Base-by-base conservation (phyloP, 2,888 invertebrate genomes). In the Stenurella melanura region DNA sequence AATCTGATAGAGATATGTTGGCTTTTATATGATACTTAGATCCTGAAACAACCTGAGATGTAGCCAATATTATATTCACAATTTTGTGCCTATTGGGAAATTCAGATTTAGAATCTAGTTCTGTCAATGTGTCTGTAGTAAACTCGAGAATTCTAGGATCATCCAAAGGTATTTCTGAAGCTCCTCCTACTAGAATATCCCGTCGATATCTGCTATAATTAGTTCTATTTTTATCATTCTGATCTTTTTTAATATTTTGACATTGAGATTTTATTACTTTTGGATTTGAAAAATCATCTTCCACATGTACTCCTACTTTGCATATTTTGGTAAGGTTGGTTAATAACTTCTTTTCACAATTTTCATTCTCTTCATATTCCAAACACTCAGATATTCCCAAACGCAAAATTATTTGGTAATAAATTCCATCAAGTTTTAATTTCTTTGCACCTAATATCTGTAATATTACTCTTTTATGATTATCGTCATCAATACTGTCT, bases 231-330 rank as follows among this genome's bases (percentile, higher is more conserved):
- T 77, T 81, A 63, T 85, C 83, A 63, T 83, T 76, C 75, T 83
- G 81, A 64, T 85, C 86, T 56, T 85, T 84, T 74, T 87, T 87
- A 30, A 86, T 90, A 26, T 90, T 87, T 70, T 90, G 89, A 85
- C 93, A 93, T 80, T 91, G 90, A 5, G 90, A 90, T 78, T 90
- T 91, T 7, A 92, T 80, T 18, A 93, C 87, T 83, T 90, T 90
- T 0, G 91, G 91, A 60, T 87, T 85, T 30, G 84, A 85, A 54
- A 88, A 86, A 75, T 89, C 85, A 60, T 90, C 87, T 60, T 90
- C 87, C 0, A 89, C 88, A 68, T 87, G 88, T 9, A 83, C 87
- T 74, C 91, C 88, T 19, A 92, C 90, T 83, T 92, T 91, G 84
- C 93, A 93, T 71, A 92, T 90, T 87, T 91, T 91, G 11, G 86